phyloP scores from a whole-genome alignment of 2,113 vertebrate genomes.

The Saccopteryx bilineata region DNA sequence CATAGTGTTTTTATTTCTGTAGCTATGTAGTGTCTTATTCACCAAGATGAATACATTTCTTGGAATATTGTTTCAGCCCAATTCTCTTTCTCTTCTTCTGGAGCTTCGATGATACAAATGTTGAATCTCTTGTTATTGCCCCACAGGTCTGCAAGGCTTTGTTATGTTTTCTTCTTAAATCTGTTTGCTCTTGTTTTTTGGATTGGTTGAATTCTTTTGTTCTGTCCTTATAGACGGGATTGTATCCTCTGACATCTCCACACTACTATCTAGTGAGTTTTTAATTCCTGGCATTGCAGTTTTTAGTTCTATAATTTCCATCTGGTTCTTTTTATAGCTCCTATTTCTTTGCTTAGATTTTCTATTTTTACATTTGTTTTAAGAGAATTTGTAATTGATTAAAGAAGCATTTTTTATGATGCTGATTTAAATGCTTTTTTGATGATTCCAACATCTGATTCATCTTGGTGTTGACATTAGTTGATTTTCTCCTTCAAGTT shows the following conservation, averaged over 20 bases:
- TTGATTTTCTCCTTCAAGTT: conserved; percentile 9
- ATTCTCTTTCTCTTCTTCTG: not conserved
- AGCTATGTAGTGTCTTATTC: not conserved
- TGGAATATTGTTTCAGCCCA: not conserved
- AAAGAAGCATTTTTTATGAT: conserved; percentile 43
- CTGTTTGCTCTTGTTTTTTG: not conserved
- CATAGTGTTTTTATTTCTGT: not conserved
- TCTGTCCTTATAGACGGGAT: not conserved
- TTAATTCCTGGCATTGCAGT: not conserved
- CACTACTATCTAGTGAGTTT: not conserved
- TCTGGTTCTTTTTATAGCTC: conserved; percentile 27
- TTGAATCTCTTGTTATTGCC: not conserved
- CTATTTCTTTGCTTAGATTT: not conserved
- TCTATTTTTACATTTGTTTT: conserved; percentile 10
- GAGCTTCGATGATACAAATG: not conserved
- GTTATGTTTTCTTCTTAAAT: not conserved
- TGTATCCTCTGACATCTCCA: not conserved
- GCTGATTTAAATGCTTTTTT: not conserved
- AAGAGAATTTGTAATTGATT: conserved; percentile 22
- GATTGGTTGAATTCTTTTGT: not conserved
- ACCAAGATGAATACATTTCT: not conserved
- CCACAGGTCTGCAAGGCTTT: not conserved
- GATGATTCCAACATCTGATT: not conserved
- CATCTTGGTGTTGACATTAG: not conserved
- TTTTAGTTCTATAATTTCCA: conserved; percentile 13